These are phyloP conservation scores for Ochotona curzoniae DNA, from an alignment of 2,113 vertebrate species.

Conservation along the genomic window DNA sequence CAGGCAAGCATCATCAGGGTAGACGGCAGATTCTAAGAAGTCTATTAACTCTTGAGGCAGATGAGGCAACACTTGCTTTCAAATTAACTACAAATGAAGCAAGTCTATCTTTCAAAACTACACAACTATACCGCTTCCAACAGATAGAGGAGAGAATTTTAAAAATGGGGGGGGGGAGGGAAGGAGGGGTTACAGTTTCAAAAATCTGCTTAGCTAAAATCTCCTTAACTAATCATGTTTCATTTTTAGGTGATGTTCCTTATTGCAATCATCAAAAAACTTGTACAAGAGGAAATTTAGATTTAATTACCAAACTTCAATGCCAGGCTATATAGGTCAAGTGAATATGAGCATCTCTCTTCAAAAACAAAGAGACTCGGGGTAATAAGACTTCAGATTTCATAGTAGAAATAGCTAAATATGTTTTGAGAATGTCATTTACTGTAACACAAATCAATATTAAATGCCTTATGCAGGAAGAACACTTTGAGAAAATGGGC, in stretches of 20 bases:
- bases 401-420: conserved; percentile 84
- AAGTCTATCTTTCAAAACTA: conserved; percentile 35
- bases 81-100: conserved; percentile 51
- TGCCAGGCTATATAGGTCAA: conserved; percentile 82
- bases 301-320: conserved; percentile 79
- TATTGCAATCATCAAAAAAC: conserved; percentile 67
- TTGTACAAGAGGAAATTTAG: conserved; percentile 74
- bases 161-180: not conserved
- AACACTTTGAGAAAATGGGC: conserved; percentile 86
- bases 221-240: conserved; percentile 56
- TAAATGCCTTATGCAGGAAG: conserved; percentile 90
- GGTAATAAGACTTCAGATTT: conserved; percentile 85
- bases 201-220: conserved; percentile 54
- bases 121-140: not conserved
- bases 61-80: conserved; percentile 38
- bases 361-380: conserved; percentile 79
- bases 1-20: conserved; percentile 10
- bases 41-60: conserved; percentile 47
- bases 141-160: not conserved
- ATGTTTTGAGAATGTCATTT: conserved; percentile 86
- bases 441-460: conserved; percentile 89
- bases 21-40: conserved; percentile 9
- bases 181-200: not conserved
- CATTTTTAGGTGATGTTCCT: conserved; percentile 53
- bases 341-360: conserved; percentile 73